A percentile compares a stretch with the other conserved stretches of the same genome.
Conservation (phyloP, 2,888 invertebrate genomes). For the Nesidiocoris tenuis region DNA sequence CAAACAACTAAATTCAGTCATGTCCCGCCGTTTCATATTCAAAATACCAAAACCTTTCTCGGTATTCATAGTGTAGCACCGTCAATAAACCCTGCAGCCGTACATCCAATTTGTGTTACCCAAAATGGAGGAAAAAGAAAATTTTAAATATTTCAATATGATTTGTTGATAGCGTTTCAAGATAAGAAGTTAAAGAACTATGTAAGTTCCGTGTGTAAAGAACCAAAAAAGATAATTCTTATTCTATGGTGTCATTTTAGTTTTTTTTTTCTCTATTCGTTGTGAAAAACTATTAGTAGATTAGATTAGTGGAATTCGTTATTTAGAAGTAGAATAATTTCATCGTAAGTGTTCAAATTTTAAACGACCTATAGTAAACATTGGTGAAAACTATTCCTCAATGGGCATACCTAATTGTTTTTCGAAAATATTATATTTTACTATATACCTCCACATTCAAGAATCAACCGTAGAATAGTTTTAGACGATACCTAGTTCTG, state of each 20-base stretch:
- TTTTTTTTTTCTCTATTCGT: conserved; percentile 42
- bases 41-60: too few species aligned
- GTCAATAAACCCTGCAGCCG: too few species aligned
- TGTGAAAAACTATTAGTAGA: conserved; percentile 44
- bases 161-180: conserved; percentile 46
- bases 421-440: conserved; percentile 26
- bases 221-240: conserved; percentile 41
- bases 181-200: conserved; percentile 42
- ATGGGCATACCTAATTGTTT: conserved; percentile 24
- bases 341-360: conserved; percentile 24
- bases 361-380: conserved; percentile 21
- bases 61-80: too few species aligned
- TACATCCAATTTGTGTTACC: too few species aligned
- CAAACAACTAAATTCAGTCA: too few species aligned
- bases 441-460: conserved; percentile 13
- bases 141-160: not conserved
- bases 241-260: conserved; percentile 44
- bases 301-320: conserved; percentile 37
- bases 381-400: conserved; percentile 22
- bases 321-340: conserved; percentile 45
- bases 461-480: conserved; percentile 27
- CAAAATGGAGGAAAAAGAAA: not conserved
- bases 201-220: conserved; percentile 44
- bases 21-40: too few species aligned
- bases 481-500: conserved; percentile 32